Conservation (phyloP, 2,797 vertebrate genomes). For the Botia almorhae region DNA sequence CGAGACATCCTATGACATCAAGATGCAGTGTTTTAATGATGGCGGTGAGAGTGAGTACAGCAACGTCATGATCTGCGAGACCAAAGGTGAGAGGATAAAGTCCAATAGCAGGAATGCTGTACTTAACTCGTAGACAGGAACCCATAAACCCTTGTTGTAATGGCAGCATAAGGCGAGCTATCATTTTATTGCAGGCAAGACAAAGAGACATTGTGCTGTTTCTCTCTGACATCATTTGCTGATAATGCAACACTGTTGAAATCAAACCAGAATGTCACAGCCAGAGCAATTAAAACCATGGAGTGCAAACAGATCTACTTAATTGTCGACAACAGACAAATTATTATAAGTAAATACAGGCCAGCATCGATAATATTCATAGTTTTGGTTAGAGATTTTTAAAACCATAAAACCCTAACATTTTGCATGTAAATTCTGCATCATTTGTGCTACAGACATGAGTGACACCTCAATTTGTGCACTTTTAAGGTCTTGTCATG, state of each 20-base stretch:
- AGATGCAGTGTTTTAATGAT: conserved; percentile 95
- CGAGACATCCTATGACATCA: conserved; percentile 96
- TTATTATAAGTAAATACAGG: conserved; percentile 5
- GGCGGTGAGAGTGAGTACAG: conserved; percentile 93
- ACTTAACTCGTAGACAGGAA: conserved; percentile 50
- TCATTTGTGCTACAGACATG: background rate
- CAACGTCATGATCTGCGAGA: conserved; percentile 98
- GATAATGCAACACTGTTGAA: conserved; percentile 48
- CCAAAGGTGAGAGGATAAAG: conserved; percentile 83
- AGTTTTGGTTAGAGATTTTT: background rate
- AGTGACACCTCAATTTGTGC: too few relatives aligned
- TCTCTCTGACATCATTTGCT: conserved; percentile 46
- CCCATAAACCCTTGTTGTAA: conserved; percentile 45
- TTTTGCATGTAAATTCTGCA: background rate
- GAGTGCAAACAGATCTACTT: conserved; percentile 38
- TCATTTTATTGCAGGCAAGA: conserved; percentile 50
- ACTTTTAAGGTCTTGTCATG: too few relatives aligned
- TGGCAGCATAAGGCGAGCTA: conserved; percentile 47
- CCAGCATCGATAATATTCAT: background rate
- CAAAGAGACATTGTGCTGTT: conserved; percentile 50
- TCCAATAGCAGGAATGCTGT: conserved; percentile 26
- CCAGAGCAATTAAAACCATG: conserved; percentile 45
- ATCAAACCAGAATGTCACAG: conserved; percentile 40
- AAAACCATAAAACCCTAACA: too few relatives aligned
- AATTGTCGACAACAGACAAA: conserved; percentile 23